phyloP scores from a whole-genome alignment of 2,888 invertebrate genomes.

The Penaeus monodon region DNA sequence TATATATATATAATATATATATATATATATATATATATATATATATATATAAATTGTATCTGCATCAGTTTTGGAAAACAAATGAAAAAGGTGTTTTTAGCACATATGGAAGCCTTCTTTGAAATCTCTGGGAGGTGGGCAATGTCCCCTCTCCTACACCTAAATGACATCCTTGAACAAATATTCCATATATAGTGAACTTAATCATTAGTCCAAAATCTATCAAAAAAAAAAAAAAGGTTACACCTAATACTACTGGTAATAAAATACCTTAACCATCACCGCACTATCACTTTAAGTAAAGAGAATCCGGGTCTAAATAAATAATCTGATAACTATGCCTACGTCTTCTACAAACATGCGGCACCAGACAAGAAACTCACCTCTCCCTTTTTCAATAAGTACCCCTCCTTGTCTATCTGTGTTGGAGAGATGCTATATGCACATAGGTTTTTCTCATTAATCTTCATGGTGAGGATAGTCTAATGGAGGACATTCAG shows the following conservation, averaged over 20 bases:
- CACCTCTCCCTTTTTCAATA: constrained; percentile 62
- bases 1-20: constrained; percentile 25
- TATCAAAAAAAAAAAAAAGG: too few species aligned
- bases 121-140: too few species aligned
- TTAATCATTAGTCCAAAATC: too few species aligned
- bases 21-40: constrained; percentile 17
- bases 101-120: too few species aligned
- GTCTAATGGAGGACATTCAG: too few species aligned
- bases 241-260: too few species aligned
- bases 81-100: too few species aligned
- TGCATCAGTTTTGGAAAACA: too few species aligned
- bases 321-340: neutral
- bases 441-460: constrained; percentile 63
- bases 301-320: neutral
- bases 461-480: constrained; percentile 59
- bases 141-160: too few species aligned
- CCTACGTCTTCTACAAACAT: neutral
- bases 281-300: neutral
- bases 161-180: too few species aligned
- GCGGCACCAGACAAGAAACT: neutral
- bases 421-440: constrained; percentile 53
- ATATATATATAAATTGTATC: constrained; percentile 7
- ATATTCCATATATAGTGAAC: too few species aligned
- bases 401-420: constrained; percentile 63
- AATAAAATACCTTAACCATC: too few species aligned